phyloP scores from a whole-genome alignment of 2,888 invertebrate species.

The Colletes collaris region DNA sequence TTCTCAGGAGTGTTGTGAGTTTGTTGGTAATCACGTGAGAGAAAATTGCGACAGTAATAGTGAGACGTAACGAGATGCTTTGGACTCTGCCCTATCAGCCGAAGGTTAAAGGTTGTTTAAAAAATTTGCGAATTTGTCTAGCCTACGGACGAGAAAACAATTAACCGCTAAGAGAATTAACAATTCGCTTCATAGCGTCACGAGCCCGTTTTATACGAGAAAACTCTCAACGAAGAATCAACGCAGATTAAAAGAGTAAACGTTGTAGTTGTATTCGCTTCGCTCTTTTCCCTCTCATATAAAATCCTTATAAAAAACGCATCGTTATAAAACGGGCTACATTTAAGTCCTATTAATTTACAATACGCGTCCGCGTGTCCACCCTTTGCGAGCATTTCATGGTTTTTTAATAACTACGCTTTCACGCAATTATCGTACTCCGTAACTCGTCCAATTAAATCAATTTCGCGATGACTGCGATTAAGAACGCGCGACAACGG shows the following conservation, averaged over 20 bases:
- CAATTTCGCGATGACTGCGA: background rate
- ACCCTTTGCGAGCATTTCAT: conserved; percentile 50
- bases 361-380: conserved; percentile 44
- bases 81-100: background rate
- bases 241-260: conserved; percentile 36
- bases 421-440: conserved; percentile 43
- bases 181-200: conserved; percentile 38
- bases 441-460: conserved; percentile 11
- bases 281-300: conserved; percentile 6
- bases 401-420: conserved; percentile 38
- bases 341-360: conserved; percentile 35
- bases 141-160: conserved; percentile 51
- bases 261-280: conserved; percentile 6
- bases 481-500: conserved; percentile 4
- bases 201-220: conserved; percentile 42
- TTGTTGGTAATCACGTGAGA: no score
- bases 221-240: conserved; percentile 34
- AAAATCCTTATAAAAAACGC: conserved; percentile 39
- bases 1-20: no score
- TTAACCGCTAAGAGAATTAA: conserved; percentile 49
- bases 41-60: no score
- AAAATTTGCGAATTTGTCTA: conserved; percentile 23
- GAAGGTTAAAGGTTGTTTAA: conserved; percentile 10
- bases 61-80: no score
- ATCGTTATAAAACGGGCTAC: conserved; percentile 50